Base-by-base conservation (phyloP, 2,888 invertebrate species). In the Idaea dimidiata region DNA sequence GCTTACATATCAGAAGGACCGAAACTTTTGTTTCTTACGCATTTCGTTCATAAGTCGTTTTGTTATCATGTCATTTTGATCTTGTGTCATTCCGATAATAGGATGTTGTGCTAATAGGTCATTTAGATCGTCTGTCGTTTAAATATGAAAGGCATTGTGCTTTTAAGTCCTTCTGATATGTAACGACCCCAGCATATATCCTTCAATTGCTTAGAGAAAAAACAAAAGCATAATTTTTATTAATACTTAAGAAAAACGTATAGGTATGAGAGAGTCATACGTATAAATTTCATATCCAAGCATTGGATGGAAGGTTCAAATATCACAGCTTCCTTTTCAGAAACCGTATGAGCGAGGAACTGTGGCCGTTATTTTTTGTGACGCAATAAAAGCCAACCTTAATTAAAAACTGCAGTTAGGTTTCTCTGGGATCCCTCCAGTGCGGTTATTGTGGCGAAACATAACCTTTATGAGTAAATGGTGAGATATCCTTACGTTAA, bases 371-470 rank as follows among this genome's bases (percentile, higher is more conserved):
- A 73, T 76, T 80, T 81, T 86, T 80, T 84, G 80, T 77, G 72
- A 77, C 72, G 73, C 77, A 73, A 79, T 82, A 78, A 82, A 80
- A 81, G 78, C 76, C 75, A 76, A 73, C 73, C 84, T 88, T 87
- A 87, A 88, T 86, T 87, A 87, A 86, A 87, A 84, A 80, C 84
- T 83, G 79, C 80, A 82, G 79, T 82, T 82, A 82, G 82, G 81
- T 78, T 81, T 79, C 80, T 72, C 72, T 67, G 72, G 69, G 77
- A 31, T 63, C 54, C 62, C 57, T 61, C 60, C 61, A 60, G 60
- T 65, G 64, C 65, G 61, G 66, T 33, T 66, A 66, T 62, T 64
- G 68, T 61, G 67, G 67, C 57, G 16, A 63, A 61, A 62, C 62
- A 60, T 54, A 54, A 63, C 61, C 62, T 65, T 68, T 63, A 65